These are phyloP conservation scores for Periophthalmus magnuspinnatus DNA, from an alignment of 2,797 vertebrate species.

Conservation along the genomic window DNA sequence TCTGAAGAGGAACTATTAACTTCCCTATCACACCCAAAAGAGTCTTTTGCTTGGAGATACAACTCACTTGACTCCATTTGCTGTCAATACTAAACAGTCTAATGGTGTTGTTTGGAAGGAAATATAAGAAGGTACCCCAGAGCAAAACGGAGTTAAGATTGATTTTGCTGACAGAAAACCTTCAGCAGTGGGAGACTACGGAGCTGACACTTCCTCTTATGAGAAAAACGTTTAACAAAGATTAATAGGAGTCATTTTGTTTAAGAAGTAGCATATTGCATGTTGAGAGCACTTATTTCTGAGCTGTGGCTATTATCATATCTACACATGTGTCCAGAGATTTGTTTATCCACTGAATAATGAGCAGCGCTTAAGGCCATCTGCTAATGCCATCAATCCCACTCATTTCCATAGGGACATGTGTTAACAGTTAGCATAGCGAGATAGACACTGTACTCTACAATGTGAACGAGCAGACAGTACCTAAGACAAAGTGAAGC, in stretches of 20 bases:
- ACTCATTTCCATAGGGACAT: slow-evolving; percentile 23
- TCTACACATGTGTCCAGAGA: slow-evolving; percentile 20
- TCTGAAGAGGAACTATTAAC: neutral
- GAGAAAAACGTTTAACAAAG: neutral
- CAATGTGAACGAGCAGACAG: slow-evolving; percentile 6
- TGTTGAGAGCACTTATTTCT: neutral
- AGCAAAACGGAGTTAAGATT: neutral
- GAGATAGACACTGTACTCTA: neutral
- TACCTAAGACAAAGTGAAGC: slow-evolving; percentile 20
- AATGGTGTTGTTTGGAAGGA: neutral
- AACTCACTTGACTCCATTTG: neutral
- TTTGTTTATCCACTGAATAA: slow-evolving; percentile 34
- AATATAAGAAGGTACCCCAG: neutral
- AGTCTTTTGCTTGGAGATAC: neutral
- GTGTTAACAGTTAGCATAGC: slow-evolving; percentile 14
- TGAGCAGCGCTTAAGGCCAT: slow-evolving; percentile 39
- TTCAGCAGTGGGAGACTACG: neutral
- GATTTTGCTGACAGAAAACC: slow-evolving; percentile 2
- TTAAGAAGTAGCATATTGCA: neutral
- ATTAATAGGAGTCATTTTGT: neutral
- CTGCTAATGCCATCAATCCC: slow-evolving; percentile 43
- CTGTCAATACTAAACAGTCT: neutral
- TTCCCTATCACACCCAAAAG: neutral
- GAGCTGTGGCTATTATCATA: slow-evolving; percentile 1
- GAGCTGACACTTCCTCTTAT: slow-evolving; percentile 1